Conservation (phyloP, 1,140 invertebrate genomes). For the Pygmarrhopalites habei region DNA sequence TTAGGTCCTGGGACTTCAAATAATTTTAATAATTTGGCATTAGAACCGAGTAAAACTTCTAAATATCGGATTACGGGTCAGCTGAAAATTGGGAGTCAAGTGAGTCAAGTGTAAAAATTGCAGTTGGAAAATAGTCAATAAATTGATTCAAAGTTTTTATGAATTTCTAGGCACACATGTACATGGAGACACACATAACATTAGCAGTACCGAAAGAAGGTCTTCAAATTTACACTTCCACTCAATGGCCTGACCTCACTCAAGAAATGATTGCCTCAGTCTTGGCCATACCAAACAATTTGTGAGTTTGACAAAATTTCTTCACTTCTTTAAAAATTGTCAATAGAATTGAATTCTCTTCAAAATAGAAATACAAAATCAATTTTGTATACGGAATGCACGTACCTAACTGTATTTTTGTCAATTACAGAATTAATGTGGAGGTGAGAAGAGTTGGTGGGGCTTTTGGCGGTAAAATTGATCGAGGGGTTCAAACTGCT, state of each 20-base stretch:
- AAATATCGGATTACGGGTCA: constrained; percentile 41
- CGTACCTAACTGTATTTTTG: constrained; percentile 1
- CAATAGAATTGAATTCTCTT: background rate
- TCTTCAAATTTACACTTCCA: constrained; percentile 43
- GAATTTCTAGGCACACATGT: constrained; percentile 47
- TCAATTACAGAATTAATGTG: constrained; percentile 23
- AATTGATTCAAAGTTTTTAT: too few relatives aligned
- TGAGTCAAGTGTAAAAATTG: too few relatives aligned
- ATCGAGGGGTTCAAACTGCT: constrained; percentile 15
- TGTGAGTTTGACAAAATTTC: constrained; percentile 3
- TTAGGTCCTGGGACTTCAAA: background rate
- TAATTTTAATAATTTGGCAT: background rate
- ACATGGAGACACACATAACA: constrained; percentile 47
- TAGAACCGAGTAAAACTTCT: background rate
- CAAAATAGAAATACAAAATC: background rate
- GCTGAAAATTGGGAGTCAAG: constrained; percentile 43
- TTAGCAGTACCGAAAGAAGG: constrained; percentile 43
- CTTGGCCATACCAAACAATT: constrained; percentile 44
- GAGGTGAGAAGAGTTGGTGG: constrained; percentile 32
- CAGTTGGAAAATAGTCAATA: too few relatives aligned
- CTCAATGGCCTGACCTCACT: constrained; percentile 57
- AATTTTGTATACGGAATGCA: background rate
- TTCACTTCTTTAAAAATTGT: background rate
- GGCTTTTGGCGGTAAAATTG: constrained; percentile 25
- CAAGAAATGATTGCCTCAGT: constrained; percentile 54